These are phyloP conservation scores for Pilophorus perplexus DNA, from an alignment of 2,888 invertebrate genomes.

Conservation along the genomic window DNA sequence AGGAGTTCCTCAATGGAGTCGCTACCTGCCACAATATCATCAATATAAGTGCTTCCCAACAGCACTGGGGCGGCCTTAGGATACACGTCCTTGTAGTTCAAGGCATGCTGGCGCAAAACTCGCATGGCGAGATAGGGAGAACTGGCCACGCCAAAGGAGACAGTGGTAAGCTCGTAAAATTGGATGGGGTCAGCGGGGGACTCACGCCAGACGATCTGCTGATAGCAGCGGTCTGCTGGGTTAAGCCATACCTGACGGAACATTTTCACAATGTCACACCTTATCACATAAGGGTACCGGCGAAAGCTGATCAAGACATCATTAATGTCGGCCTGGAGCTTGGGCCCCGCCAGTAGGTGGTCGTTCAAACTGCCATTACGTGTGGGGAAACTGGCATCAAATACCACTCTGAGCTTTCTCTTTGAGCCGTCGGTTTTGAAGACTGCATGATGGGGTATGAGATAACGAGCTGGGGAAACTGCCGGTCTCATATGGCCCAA, in stretches of 20 bases:
- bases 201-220: constrained; percentile 8
- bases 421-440: not conserved
- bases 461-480: not conserved
- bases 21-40: constrained; percentile 2
- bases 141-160: not conserved
- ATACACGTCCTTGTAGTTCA: not conserved
- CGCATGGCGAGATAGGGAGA: not conserved
- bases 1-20: not conserved
- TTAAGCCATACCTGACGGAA: constrained; percentile 15
- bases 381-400: constrained; percentile 5
- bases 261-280: constrained; percentile 24
- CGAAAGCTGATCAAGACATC: constrained; percentile 19
- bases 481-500: constrained; percentile 19
- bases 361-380: constrained; percentile 21
- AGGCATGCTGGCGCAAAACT: not conserved
- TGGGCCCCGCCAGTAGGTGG: constrained; percentile 16
- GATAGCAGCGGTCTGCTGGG: not conserved
- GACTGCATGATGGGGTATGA: constrained; percentile 30
- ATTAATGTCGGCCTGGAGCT: constrained; percentile 20
- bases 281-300: not conserved
- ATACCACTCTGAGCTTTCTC: constrained; percentile 22
- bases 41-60: constrained; percentile 1
- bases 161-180: constrained; percentile 1
- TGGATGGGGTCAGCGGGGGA: not conserved
- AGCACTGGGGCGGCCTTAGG: not conserved